Evolutionary conservation across 2,113 vertebrate species (phyloP).

Genomic region (Lucifuga dentata): DNA sequence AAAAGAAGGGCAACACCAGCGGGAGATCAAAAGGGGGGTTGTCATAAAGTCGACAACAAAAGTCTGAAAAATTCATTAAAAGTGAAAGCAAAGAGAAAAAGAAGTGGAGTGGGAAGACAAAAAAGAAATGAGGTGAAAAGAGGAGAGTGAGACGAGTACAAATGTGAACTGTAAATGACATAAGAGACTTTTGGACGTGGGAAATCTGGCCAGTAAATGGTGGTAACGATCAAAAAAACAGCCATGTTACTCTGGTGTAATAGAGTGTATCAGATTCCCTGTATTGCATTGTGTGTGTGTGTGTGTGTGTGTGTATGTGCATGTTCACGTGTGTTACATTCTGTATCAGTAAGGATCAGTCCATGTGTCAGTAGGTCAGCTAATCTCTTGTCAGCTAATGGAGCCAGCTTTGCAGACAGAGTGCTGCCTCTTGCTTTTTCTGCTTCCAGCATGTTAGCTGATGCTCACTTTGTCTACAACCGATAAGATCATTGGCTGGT

Average conservation of each 20-base stretch:
- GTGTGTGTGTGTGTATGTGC: slow-evolving; percentile 24
- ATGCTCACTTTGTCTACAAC: slow-evolving; percentile 51
- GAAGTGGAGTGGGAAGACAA: neutral
- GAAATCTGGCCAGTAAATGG: slow-evolving; percentile 52
- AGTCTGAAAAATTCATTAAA: slow-evolving; percentile 66
- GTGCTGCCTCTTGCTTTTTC: slow-evolving; percentile 46
- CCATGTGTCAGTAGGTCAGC: slow-evolving; percentile 75
- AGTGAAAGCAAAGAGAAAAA: slow-evolving; percentile 21
- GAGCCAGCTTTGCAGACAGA: slow-evolving; percentile 61
- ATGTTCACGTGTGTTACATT: neutral
- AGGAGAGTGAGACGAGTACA: neutral
- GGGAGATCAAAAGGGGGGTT: slow-evolving; percentile 55
- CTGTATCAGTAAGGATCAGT: slow-evolving; percentile 5
- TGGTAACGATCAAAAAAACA: slow-evolving; percentile 47
- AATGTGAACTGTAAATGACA: slow-evolving; percentile 1
- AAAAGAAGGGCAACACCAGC: slow-evolving; percentile 51
- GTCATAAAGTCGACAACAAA: slow-evolving; percentile 52
- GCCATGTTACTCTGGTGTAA: slow-evolving; percentile 51
- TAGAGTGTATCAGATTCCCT: slow-evolving; percentile 62
- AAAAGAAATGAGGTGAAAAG: neutral
- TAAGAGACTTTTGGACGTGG: slow-evolving; percentile 11
- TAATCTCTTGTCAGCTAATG: slow-evolving; percentile 78
- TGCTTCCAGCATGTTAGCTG: slow-evolving; percentile 46
- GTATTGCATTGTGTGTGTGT: slow-evolving; percentile 31
- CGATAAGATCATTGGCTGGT: slow-evolving; percentile 56